A percentile compares a stretch with the other conserved stretches of the same genome.
Conservation (phyloP, 2,888 invertebrate species). For the Phyllotreta striolata region DNA sequence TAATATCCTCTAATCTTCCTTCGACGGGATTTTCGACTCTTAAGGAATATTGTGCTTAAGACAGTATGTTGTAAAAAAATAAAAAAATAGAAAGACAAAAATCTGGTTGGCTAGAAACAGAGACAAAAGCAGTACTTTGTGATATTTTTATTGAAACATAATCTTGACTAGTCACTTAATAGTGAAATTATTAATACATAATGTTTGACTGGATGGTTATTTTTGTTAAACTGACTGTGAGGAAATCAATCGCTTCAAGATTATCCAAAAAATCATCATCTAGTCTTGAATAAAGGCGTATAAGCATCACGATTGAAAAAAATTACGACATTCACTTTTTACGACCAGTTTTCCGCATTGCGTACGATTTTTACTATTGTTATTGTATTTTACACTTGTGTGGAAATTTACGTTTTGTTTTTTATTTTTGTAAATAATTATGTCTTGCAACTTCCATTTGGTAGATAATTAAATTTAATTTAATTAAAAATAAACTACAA, state of each 20-base stretch:
- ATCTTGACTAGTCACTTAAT: constrained; percentile 40
- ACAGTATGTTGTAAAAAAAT: constrained; percentile 15
- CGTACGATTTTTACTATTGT: constrained; percentile 14
- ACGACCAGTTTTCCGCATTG: constrained; percentile 14
- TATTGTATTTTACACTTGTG: constrained; percentile 7
- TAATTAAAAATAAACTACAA: too few relatives aligned
- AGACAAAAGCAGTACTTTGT: constrained; percentile 32
- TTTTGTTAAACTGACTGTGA: too few relatives aligned
- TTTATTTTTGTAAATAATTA: constrained; percentile 16
- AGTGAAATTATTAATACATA: constrained; percentile 34
- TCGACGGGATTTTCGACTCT: constrained; percentile 12
- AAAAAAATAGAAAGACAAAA: constrained; percentile 14
- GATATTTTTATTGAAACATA: constrained; percentile 39
- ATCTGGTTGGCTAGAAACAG: constrained; percentile 17
- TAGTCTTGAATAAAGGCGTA: constrained; percentile 2
- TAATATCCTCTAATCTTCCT: constrained; percentile 14
- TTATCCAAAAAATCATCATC: constrained; percentile 4
- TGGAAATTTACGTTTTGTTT: neutral
- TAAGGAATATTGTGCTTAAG: too few relatives aligned
- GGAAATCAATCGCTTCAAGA: too few relatives aligned
- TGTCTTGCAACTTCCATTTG: neutral
- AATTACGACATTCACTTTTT: constrained; percentile 25
- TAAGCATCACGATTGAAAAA: constrained; percentile 26
- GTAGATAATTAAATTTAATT: too few relatives aligned
- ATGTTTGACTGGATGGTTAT: constrained; percentile 4